These are phyloP conservation scores for Xanthia togata DNA, from an alignment of 2,888 invertebrate species.

Conservation along the genomic window DNA sequence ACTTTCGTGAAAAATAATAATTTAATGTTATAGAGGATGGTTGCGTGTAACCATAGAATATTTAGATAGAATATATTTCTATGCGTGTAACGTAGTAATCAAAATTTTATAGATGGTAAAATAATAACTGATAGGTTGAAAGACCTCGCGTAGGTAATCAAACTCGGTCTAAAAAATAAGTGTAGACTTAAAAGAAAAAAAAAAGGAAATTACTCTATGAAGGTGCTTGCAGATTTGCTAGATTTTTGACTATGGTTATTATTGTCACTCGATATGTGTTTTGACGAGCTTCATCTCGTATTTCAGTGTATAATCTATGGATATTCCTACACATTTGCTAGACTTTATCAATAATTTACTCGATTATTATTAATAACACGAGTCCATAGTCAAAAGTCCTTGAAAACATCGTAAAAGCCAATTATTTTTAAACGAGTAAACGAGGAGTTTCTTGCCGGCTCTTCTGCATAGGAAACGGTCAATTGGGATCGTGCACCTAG, in stretches of 20 bases:
- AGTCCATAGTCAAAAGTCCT: too few species aligned
- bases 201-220: not conserved
- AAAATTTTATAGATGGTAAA: slow-evolving; percentile 8
- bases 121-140: not conserved
- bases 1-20: slow-evolving; percentile 25
- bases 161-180: not conserved
- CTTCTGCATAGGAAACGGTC: too few species aligned
- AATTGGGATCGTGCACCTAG: too few species aligned
- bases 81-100: slow-evolving; percentile 24
- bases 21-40: slow-evolving; percentile 5
- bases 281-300: not conserved
- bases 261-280: not conserved
- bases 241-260: not conserved
- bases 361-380: not conserved
- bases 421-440: too few species aligned
- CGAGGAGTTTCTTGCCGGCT: too few species aligned
- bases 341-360: not conserved
- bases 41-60: slow-evolving; percentile 26
- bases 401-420: too few species aligned
- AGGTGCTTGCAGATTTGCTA: not conserved
- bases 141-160: not conserved
- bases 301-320: too few species aligned
- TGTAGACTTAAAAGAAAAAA: not conserved
- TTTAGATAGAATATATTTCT: not conserved
- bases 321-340: not conserved